A percentile compares a stretch with the other conserved stretches of the same genome.
Evolutionary conservation across 2,888 invertebrate genomes (phyloP).

Genomic region (Acronicta aceris): DNA sequence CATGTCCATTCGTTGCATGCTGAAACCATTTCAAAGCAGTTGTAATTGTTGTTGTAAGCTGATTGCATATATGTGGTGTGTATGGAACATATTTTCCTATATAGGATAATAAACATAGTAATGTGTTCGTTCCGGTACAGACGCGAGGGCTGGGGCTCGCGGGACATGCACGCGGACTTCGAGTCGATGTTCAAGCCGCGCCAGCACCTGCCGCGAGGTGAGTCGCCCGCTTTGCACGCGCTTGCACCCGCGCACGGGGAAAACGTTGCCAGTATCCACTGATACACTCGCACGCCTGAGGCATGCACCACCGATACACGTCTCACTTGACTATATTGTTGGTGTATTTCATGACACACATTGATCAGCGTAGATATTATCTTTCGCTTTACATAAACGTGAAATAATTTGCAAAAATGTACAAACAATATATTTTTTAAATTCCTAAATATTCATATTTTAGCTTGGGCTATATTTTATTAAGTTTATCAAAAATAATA

Average conservation of each 20-base stretch:
- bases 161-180: conserved; percentile 92
- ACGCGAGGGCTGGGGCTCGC: conserved; percentile 89
- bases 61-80: no score
- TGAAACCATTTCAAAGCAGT: no score
- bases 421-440: not conserved
- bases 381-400: conserved; percentile 8
- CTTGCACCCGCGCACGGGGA: conserved; percentile 69
- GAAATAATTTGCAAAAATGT: not conserved
- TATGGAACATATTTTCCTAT: no score
- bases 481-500: no score
- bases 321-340: conserved; percentile 12
- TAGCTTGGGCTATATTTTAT: conserved; percentile 3
- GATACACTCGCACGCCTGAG: conserved; percentile 49
- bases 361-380: conserved; percentile 2
- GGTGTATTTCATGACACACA: conserved; percentile 18
- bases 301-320: conserved; percentile 44
- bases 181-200: conserved; percentile 91
- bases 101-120: not conserved
- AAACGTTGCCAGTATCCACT: conserved; percentile 79
- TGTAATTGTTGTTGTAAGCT: no score
- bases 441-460: conserved; percentile 4
- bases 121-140: conserved; percentile 57
- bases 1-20: no score
- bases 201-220: conserved; percentile 92
- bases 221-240: conserved; percentile 71